A percentile compares a stretch with the other conserved stretches of the same genome.
These are phyloP conservation scores for Anoplopoma fimbria DNA, from an alignment of 2,113 vertebrate species.

Conservation along the genomic window DNA sequence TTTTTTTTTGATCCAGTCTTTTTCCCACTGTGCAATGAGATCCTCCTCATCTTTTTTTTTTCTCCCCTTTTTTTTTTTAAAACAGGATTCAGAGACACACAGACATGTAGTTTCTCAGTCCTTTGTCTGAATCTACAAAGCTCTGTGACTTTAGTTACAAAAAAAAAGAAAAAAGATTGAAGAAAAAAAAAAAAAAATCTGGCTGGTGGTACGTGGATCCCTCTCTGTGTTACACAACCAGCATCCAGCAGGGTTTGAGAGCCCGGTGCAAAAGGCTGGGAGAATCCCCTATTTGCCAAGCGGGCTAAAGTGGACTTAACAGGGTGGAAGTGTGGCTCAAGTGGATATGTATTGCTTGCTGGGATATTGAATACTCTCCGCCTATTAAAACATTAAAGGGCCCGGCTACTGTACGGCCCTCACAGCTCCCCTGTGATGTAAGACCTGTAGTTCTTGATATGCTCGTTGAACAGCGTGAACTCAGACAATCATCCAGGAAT, in stretches of 20 bases:
- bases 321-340: conserved; percentile 63
- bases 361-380: conserved; percentile 48
- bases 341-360: conserved; percentile 53
- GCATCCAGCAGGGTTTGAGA: conserved; percentile 48
- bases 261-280: conserved; percentile 50
- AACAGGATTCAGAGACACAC: conserved; percentile 51
- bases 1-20: conserved; percentile 33
- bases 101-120: conserved; percentile 41
- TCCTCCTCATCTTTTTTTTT: conserved; percentile 20
- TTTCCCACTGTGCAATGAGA: conserved; percentile 36
- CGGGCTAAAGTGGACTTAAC: conserved; percentile 66
- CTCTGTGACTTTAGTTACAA: conserved; percentile 40
- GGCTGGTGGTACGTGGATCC: conserved; percentile 44
- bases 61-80: neutral
- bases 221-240: conserved; percentile 62
- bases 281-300: conserved; percentile 66
- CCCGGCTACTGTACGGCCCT: neutral
- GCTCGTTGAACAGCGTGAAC: conserved; percentile 12
- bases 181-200: conserved; percentile 36
- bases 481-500: conserved; percentile 13
- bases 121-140: conserved; percentile 60
- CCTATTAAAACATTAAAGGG: conserved; percentile 43
- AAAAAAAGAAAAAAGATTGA: conserved; percentile 20
- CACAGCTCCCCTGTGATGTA: conserved; percentile 9
- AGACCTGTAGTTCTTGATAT: conserved; percentile 20